These are phyloP conservation scores for Philereme vetulata DNA, from an alignment of 2,888 invertebrate species.

Conservation along the genomic window DNA sequence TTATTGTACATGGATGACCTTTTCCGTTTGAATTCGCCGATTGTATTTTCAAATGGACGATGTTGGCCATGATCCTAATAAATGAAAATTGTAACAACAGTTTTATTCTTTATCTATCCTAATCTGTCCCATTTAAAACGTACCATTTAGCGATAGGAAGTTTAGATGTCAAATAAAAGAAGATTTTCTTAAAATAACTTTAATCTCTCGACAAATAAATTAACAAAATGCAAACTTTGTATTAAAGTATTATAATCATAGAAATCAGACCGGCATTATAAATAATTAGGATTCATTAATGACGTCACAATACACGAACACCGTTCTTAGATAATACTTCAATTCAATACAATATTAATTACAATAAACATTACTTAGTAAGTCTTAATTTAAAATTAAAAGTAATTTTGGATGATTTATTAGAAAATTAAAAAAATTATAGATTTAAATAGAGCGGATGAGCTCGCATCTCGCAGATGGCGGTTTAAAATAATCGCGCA, in stretches of 20 bases:
- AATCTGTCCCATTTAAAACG: background rate
- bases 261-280: constrained; percentile 70
- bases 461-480: constrained; percentile 47
- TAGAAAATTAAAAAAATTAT: constrained; percentile 44
- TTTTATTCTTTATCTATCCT: constrained; percentile 6
- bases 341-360: constrained; percentile 56
- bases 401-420: constrained; percentile 25
- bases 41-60: constrained; percentile 75
- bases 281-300: constrained; percentile 66
- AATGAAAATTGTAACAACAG: constrained; percentile 45
- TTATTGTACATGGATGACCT: constrained; percentile 79
- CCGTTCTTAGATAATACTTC: constrained; percentile 59
- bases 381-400: constrained; percentile 61
- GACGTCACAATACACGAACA: constrained; percentile 64
- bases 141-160: background rate
- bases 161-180: constrained; percentile 35
- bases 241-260: constrained; percentile 60
- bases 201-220: constrained; percentile 82
- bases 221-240: constrained; percentile 72
- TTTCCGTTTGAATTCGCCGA: constrained; percentile 74
- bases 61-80: constrained; percentile 68
- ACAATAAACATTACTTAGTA: constrained; percentile 56
- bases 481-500: constrained; percentile 63
- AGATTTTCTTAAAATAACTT: constrained; percentile 71
- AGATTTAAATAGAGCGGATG: constrained; percentile 43